Conservation (phyloP, 2,113 vertebrate species). For the Strix uralensis region DNA sequence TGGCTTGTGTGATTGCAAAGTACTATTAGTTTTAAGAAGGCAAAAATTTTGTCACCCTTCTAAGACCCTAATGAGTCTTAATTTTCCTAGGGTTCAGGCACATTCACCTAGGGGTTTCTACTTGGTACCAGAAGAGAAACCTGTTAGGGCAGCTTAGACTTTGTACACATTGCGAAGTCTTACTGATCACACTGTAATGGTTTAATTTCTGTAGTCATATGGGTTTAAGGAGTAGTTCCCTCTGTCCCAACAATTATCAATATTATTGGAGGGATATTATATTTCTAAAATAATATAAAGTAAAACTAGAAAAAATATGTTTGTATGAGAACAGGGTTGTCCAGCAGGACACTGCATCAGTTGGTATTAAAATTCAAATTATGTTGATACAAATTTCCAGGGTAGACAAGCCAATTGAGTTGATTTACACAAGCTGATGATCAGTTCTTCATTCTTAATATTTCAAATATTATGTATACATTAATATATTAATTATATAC, state of each 20-base stretch:
- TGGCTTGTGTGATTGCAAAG: not conserved
- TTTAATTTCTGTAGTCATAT: not conserved
- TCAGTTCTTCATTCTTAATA: not conserved
- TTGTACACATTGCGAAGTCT: not conserved
- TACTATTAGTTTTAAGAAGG: not conserved
- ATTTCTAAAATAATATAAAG: not conserved
- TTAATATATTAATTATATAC: no score
- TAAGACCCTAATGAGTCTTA: not conserved
- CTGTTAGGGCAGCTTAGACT: not conserved
- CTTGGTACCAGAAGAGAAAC: not conserved
- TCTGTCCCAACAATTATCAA: not conserved
- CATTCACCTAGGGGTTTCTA: not conserved
- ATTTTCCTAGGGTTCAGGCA: not conserved
- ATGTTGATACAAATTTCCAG: not conserved
- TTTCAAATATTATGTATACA: not conserved
- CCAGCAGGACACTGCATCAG: not conserved
- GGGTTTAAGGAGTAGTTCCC: not conserved
- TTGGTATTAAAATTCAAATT: not conserved
- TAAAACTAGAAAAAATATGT: not conserved
- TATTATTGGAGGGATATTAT: not conserved
- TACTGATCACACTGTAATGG: not conserved
- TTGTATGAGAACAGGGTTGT: not conserved
- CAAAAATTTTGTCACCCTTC: not conserved
- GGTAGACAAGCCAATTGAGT: not conserved
- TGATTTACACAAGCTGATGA: not conserved